A percentile compares a stretch with the other conserved stretches of the same genome.
Conservation (phyloP, 2,113 vertebrate species). For the Melanocharis versteri region DNA sequence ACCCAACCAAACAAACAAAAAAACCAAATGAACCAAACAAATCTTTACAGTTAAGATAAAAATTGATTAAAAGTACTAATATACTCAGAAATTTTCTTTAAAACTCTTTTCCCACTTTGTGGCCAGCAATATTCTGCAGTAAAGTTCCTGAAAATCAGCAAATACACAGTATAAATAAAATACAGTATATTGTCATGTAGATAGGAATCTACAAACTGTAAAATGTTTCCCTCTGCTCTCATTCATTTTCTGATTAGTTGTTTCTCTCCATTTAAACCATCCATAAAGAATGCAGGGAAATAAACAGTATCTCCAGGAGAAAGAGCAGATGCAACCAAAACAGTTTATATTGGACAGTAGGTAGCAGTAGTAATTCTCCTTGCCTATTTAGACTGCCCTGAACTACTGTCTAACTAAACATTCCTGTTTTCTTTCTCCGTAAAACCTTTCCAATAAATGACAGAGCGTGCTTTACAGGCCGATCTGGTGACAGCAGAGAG, state of each 20-base stretch:
- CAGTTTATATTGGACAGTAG: background rate
- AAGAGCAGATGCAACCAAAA: background rate
- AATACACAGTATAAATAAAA: no score
- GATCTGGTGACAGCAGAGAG: background rate
- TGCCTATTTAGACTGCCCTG: background rate
- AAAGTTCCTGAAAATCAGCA: background rate
- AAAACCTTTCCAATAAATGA: slow-evolving; percentile 29
- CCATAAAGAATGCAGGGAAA: background rate
- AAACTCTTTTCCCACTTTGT: background rate
- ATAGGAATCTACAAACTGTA: background rate
- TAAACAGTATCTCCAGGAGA: background rate
- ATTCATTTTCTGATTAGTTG: background rate
- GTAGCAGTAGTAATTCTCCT: background rate
- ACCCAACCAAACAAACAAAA: background rate
- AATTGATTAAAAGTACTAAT: background rate
- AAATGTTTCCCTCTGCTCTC: background rate
- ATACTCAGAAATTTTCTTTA: background rate
- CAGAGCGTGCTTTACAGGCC: background rate
- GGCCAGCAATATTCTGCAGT: background rate
- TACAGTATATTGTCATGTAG: rapidly evolving
- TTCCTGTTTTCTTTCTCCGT: background rate
- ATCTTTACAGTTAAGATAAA: background rate
- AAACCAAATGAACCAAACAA: no score
- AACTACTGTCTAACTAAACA: background rate
- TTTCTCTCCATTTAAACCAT: background rate